Percentiles rank a stretch among this genome's conserved stretches.
phyloP scores from a whole-genome alignment of 2,797 vertebrate genomes.

The Xenentodon cancila region DNA sequence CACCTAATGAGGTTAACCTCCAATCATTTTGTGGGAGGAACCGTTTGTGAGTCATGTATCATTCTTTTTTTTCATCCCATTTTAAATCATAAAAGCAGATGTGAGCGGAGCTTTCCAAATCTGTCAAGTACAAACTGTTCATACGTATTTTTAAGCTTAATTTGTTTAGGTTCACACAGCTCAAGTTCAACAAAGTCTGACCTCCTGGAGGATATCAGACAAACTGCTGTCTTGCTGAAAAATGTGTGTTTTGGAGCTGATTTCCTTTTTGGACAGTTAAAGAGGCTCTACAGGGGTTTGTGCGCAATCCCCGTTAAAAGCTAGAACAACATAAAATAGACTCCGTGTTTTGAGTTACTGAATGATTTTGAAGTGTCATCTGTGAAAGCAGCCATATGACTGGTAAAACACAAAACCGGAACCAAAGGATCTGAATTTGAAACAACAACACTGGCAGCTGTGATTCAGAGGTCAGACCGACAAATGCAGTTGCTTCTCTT shows the following conservation, averaged over 20 bases:
- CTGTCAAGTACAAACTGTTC: slow-evolving; percentile 13
- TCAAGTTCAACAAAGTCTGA: slow-evolving; percentile 10
- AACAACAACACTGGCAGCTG: no score
- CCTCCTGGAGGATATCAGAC: slow-evolving; percentile 15
- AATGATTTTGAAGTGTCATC: no score
- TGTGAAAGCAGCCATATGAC: no score
- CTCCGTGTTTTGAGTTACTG: no score
- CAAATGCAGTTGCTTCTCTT: no score
- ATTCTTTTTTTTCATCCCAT: neutral
- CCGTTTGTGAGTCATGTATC: neutral
- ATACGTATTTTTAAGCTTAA: slow-evolving; percentile 8
- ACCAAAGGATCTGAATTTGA: no score
- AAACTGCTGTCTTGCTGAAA: neutral
- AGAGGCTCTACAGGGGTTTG: neutral
- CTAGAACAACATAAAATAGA: no score
- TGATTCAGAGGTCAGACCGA: no score
- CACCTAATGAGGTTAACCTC: no score
- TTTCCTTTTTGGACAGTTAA: neutral
- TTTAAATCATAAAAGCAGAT: neutral
- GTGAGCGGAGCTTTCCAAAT: neutral
- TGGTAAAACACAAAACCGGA: no score
- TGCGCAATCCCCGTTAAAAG: no score
- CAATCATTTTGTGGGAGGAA: no score
- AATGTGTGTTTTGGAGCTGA: neutral
- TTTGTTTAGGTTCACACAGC: slow-evolving; percentile 41